These are phyloP conservation scores for Leptopterna dolabrata DNA, from an alignment of 2,888 invertebrate genomes.

Conservation along the genomic window DNA sequence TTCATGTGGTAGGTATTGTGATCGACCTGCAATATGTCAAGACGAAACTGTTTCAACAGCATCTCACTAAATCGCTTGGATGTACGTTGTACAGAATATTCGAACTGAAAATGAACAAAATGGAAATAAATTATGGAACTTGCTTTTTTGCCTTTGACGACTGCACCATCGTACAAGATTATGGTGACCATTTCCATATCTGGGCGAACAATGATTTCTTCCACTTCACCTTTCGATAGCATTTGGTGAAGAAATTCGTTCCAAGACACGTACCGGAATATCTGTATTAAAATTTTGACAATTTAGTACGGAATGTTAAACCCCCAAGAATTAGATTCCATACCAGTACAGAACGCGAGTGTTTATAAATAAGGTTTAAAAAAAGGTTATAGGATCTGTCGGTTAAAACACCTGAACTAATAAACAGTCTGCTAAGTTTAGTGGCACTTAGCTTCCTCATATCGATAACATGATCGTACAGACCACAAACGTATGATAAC, in stretches of 20 bases:
- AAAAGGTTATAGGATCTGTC: no score
- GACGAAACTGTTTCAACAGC: no score
- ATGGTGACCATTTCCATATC: constrained; percentile 88
- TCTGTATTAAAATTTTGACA: constrained; percentile 56
- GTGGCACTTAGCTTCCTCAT: no score
- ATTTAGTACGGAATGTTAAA: not conserved
- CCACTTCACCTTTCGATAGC: constrained; percentile 93
- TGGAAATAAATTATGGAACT: constrained; percentile 37
- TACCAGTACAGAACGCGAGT: no score
- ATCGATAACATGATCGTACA: no score
- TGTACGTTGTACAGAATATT: no score
- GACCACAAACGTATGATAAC: no score
- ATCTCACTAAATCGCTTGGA: no score
- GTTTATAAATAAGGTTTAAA: no score
- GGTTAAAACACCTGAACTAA: no score
- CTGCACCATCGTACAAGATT: constrained; percentile 84
- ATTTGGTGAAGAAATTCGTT: constrained; percentile 96
- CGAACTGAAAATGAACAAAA: not conserved
- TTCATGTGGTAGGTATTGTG: constrained; percentile 84
- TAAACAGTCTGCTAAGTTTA: no score
- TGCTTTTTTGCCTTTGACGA: constrained; percentile 83
- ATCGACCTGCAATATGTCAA: constrained; percentile 68
- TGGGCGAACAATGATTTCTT: constrained; percentile 85
- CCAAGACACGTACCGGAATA: constrained; percentile 83
- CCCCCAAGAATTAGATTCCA: no score